phyloP scores from a whole-genome alignment of 2,113 vertebrate species.

The Nannobrachium achirus region DNA sequence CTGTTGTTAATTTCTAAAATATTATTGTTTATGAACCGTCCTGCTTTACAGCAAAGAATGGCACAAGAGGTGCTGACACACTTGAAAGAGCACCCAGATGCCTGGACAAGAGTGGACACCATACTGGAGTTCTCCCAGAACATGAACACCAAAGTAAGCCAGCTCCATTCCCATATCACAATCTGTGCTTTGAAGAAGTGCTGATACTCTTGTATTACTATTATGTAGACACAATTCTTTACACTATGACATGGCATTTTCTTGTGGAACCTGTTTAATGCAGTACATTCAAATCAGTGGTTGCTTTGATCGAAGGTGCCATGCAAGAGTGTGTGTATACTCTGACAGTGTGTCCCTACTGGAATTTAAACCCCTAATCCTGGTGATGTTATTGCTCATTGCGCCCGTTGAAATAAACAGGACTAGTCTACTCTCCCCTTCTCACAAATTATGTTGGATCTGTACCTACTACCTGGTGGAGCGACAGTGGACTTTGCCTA shows the following conservation, averaged over 20 bases:
- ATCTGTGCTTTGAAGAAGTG: slow-evolving; percentile 89
- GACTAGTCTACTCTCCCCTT: slow-evolving; percentile 19
- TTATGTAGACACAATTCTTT: neutral
- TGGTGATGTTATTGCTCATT: slow-evolving; percentile 1
- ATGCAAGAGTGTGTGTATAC: slow-evolving; percentile 4
- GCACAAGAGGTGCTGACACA: slow-evolving; percentile 98
- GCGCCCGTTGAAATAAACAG: slow-evolving; percentile 17
- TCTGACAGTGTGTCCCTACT: slow-evolving; percentile 1
- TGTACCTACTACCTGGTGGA: slow-evolving; percentile 24
- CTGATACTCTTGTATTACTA: slow-evolving; percentile 18
- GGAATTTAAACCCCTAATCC: neutral
- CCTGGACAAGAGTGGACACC: slow-evolving; percentile 99
- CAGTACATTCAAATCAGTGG: neutral
- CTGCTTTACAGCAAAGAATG: slow-evolving; percentile 93
- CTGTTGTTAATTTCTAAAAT: too few relatives aligned
- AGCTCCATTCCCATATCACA: slow-evolving; percentile 58
- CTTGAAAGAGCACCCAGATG: slow-evolving; percentile 98
- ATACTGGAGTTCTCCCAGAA: slow-evolving; percentile 99
- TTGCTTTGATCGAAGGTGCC: neutral
- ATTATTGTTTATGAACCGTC: neutral
- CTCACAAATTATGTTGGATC: slow-evolving; percentile 22
- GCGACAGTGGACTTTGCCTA: slow-evolving; percentile 4
- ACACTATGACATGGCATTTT: neutral
- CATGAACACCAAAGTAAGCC: slow-evolving; percentile 99
- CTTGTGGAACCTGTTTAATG: slow-evolving; percentile 13